Base-by-base conservation (phyloP, 2,888 invertebrate genomes). In the Eustalomyia histrio region DNA sequence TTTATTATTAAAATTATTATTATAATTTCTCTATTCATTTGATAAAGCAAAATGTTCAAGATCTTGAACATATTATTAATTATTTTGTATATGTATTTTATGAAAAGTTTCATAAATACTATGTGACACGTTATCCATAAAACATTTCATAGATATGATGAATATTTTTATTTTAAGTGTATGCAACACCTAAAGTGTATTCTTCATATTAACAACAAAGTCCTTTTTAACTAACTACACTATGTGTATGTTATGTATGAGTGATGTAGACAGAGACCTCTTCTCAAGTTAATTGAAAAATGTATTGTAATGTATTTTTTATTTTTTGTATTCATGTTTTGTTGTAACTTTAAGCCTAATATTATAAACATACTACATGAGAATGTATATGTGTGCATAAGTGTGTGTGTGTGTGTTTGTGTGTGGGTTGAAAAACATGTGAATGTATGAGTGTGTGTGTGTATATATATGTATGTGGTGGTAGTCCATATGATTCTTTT, bases 201-300 rank as follows among this genome's bases (percentile, higher is more conserved):
- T 47, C 39, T 12, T 12, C n/a, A n/a, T 47, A n/a, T n/a, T n/a
- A 47, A 47, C 6, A 47, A 47, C n/a, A 10, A n/a, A 47, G 43
- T 47, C 14, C n/a, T 47, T 47, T 47, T 47, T 52, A 7, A 39
- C 43, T 1, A 12, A 29, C 35, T 21, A 17, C 18, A 67, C 33
- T 24, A 7, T 10, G 16, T 52, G 43, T 21, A 12, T 52, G 52
- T 33, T n/a, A 1, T 61, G 35, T 57, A 9, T 57, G 35, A 24
- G 29, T 60, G 6, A 39, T 57, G 57, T 39, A 43, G 0, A n/a
- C n/a, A 60, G 10, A 47, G 14, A 39, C 39, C 18, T 47, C 60
- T 78, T 65, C 67, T 68, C 50, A 68, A 78, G 61, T 79, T 79
- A 79, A 73, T 79, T 79, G 78, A 67, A 79, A 79, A 73, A 43